Conservation (phyloP, 2,797 vertebrate genomes). For the Lagothrix lagotricha region DNA sequence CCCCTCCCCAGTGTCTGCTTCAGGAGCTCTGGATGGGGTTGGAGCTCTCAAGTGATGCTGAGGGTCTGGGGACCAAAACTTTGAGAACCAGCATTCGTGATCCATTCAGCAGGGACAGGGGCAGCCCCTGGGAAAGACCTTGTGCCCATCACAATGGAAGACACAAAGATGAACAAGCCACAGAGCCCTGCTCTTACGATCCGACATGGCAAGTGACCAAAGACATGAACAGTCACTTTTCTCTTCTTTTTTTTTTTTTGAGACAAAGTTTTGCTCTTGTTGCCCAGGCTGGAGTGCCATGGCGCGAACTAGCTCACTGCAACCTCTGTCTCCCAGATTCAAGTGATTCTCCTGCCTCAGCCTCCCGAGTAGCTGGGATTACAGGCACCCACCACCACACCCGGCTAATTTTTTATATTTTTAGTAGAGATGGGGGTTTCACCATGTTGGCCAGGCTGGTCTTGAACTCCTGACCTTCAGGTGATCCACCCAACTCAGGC, state of each 20-base stretch:
- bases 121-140: background rate
- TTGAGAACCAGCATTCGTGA: background rate
- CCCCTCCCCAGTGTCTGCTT: background rate
- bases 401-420: background rate
- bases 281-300: background rate
- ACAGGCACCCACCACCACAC: background rate
- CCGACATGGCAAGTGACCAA: background rate
- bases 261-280: no score
- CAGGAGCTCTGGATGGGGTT: background rate
- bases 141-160: background rate
- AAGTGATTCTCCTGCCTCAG: background rate
- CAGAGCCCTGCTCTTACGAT: background rate
- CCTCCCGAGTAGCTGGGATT: background rate
- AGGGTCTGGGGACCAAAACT: background rate
- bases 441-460: background rate
- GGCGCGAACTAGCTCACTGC: background rate
- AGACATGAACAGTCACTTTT: no score
- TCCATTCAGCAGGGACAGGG: background rate
- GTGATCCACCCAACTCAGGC: background rate
- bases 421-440: background rate
- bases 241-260: no score
- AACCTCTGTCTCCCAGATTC: background rate
- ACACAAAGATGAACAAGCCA: no score
- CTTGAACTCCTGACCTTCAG: background rate
- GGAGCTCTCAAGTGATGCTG: background rate